Evolutionary conservation across 92 coral and sea anemone species (phyloP), one percentile per base, ranked within the genome.

Genomic region (Pocillopora grandis): DNA sequence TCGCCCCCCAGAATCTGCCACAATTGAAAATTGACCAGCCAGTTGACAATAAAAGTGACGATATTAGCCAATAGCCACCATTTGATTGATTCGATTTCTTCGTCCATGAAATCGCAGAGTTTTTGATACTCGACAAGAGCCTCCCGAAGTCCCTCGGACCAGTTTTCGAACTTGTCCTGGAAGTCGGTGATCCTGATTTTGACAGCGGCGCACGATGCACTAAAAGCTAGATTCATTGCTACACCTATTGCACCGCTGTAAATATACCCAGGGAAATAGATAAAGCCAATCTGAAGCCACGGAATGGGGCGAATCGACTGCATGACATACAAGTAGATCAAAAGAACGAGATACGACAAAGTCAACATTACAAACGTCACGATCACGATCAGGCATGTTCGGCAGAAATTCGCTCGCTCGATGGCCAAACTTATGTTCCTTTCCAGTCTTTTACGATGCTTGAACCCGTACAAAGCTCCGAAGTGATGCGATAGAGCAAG

Each of bases 11-110:
- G 33, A n/a, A 87, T 81, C 33, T 87, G 78, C 90, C 90, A 87
- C 35, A 87, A 71, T 35, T 75, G 90, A 21, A 87, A 75, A 65
- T 87, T 59, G 35, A 81, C 77, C n/a, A 87, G 55, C 90, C 90
- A 87, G 71, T 75, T 75, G 57, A 81, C 76, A 16, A 81, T 3
- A 76, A 87, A 87, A 19, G 87, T 65, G 20, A 75, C n/a, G 20
- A 87, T 58, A 81, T 81, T 87, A 11, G 60, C 86, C 55, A 81
- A 61, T 12, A 87, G 37, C 87, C 87, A 87, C 90, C 90, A 87
- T 76, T 87, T 87, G 5, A 58, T 63, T 18, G 82, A 80, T 60
- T 87, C 86, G 17, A 81, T 37, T 72, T 87, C 85, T 1, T 27
- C 62, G 81, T 81, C 10, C 82, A 87, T 87, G 76, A 56, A 81